These are phyloP conservation scores for Apus apus DNA, from an alignment of 2,113 vertebrate species.

Conservation along the genomic window DNA sequence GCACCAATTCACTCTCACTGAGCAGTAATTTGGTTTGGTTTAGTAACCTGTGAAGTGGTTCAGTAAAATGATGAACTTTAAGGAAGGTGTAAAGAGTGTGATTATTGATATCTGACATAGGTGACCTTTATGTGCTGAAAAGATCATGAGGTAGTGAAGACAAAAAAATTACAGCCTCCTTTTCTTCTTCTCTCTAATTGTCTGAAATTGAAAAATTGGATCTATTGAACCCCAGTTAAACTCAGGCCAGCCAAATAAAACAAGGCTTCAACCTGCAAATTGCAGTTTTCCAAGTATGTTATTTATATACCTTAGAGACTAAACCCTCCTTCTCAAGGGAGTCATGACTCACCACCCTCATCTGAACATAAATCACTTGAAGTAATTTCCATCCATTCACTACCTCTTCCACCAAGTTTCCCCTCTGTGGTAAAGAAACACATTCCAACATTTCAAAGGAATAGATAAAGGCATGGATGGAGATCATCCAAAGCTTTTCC, in stretches of 20 bases:
- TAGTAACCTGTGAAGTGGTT: slow-evolving; percentile 65
- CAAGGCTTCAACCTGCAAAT: slow-evolving; percentile 32
- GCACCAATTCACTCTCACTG: slow-evolving; percentile 61
- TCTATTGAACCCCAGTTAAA: slow-evolving; percentile 53
- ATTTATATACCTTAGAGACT: slow-evolving; percentile 53
- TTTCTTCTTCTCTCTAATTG: slow-evolving; percentile 58
- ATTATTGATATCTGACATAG: slow-evolving; percentile 55
- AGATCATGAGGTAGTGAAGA: slow-evolving; percentile 59
- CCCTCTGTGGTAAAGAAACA: background rate
- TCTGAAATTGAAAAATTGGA: slow-evolving; percentile 50
- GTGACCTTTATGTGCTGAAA: slow-evolving; percentile 68
- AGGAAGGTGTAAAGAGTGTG: slow-evolving; percentile 48
- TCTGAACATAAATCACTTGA: background rate
- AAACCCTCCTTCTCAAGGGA: background rate
- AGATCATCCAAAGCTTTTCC: background rate
- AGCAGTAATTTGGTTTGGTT: slow-evolving; percentile 66
- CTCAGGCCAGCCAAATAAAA: slow-evolving; percentile 50
- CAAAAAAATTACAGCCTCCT: slow-evolving; percentile 58
- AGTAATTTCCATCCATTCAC: slow-evolving; percentile 23
- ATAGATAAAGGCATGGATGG: background rate
- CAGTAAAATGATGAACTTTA: slow-evolving; percentile 68
- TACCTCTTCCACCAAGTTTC: background rate
- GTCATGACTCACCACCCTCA: background rate
- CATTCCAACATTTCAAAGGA: background rate
- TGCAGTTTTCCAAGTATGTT: slow-evolving; percentile 34